Conservation (phyloP, 2,113 vertebrate species). For the Emydocephalus ijimae region DNA sequence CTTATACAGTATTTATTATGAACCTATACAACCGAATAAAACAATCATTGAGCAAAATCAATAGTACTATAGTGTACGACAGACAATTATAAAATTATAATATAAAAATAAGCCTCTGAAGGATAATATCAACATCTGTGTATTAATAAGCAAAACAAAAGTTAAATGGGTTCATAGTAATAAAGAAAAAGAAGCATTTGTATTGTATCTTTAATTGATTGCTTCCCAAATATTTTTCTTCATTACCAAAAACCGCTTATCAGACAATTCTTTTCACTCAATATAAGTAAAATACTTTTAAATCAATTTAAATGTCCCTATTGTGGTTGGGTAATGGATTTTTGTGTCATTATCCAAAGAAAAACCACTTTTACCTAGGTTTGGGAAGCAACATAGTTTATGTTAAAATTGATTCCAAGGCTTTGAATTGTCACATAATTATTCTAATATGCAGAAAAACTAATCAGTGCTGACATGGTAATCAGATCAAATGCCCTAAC, state of each 20-base stretch:
- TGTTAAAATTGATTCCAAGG: background rate
- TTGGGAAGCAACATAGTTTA: background rate
- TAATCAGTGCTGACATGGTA: background rate
- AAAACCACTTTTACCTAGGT: background rate
- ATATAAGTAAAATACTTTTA: background rate
- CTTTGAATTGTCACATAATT: background rate
- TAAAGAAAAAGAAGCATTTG: background rate
- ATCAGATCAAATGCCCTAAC: background rate
- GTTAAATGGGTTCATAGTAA: background rate
- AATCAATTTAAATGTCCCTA: background rate
- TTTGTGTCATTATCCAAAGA: background rate
- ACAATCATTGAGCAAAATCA: background rate
- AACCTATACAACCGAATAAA: background rate
- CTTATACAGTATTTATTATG: background rate
- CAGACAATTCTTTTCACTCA: background rate
- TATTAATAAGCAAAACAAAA: background rate
- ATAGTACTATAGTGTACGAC: background rate
- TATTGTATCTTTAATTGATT: background rate
- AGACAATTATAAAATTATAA: background rate
- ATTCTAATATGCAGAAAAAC: background rate
- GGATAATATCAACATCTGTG: background rate
- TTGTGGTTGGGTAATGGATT: background rate
- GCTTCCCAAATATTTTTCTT: background rate
- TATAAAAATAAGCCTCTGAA: background rate
- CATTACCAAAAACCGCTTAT: background rate